Percentiles rank a stretch among this genome's conserved stretches.
These are phyloP conservation scores for Paramisgurnus dabryanus DNA, from an alignment of 2,113 vertebrate species.

Conservation along the genomic window DNA sequence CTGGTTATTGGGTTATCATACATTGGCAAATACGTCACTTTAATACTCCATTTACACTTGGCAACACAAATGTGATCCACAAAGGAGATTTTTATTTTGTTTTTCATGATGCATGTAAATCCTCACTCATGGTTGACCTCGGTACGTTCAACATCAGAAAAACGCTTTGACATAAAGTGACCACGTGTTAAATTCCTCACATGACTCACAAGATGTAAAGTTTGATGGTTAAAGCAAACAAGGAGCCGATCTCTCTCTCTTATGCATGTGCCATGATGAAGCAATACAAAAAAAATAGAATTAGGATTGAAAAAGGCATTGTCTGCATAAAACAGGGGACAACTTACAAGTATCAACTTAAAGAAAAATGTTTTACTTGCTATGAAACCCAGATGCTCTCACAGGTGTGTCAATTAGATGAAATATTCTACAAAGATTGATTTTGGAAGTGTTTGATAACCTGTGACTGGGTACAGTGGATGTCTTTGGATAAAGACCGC, in stretches of 20 bases:
- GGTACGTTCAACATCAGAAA: no score
- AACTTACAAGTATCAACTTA: not conserved
- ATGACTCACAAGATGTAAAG: not conserved
- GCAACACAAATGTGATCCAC: no score
- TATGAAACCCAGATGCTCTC: not conserved
- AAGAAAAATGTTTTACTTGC: not conserved
- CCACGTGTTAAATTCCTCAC: not conserved
- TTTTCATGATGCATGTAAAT: no score
- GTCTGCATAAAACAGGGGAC: not conserved
- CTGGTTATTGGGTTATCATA: no score
- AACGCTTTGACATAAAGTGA: no score
- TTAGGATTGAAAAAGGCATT: not conserved
- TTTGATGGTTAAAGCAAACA: not conserved
- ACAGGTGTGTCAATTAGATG: slow-evolving; percentile 15
- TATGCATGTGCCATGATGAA: not conserved
- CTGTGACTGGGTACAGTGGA: not conserved
- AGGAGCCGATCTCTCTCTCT: not conserved
- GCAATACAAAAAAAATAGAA: no score
- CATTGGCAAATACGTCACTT: no score
- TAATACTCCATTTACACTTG: no score
- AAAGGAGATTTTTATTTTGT: no score
- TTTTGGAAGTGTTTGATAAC: slow-evolving; percentile 19
- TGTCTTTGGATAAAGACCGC: slow-evolving; percentile 22
- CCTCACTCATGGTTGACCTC: no score
- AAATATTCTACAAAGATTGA: not conserved